Percentiles rank a stretch among this genome's conserved stretches.
Conservation (phyloP, 2,888 invertebrate species). For the Oxystoma pomonae region DNA sequence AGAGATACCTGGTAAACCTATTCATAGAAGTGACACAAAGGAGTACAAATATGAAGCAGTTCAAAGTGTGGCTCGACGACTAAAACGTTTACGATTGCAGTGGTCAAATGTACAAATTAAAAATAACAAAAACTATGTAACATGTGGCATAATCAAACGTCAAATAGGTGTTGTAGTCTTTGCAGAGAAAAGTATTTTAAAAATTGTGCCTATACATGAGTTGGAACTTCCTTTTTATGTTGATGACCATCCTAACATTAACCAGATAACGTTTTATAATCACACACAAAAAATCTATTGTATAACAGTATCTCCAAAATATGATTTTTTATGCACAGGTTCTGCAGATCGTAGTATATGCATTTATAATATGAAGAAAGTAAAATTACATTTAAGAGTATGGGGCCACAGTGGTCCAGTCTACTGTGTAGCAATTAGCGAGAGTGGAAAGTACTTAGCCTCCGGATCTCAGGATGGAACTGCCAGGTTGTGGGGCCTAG, state of each 20-base stretch:
- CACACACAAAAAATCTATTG: slow-evolving; percentile 41
- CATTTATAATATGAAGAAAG: slow-evolving; percentile 38
- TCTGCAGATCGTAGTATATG: slow-evolving; percentile 41
- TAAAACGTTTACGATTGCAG: slow-evolving; percentile 34
- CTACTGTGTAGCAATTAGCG: slow-evolving; percentile 79
- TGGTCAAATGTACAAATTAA: slow-evolving; percentile 36
- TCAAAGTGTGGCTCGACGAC: slow-evolving; percentile 30
- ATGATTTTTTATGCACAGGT: slow-evolving; percentile 37
- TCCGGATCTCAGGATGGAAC: slow-evolving; percentile 80
- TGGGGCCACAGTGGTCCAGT: slow-evolving; percentile 86
- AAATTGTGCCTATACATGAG: slow-evolving; percentile 35
- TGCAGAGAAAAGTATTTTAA: slow-evolving; percentile 38
- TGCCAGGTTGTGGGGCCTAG: slow-evolving; percentile 76
- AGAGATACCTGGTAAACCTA: slow-evolving; percentile 17
- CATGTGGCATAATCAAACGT: slow-evolving; percentile 40
- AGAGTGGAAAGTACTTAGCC: slow-evolving; percentile 64
- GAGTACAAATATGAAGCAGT: slow-evolving; percentile 33
- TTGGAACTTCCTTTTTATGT: slow-evolving; percentile 28
- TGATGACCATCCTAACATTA: slow-evolving; percentile 23
- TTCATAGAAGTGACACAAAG: slow-evolving; percentile 15
- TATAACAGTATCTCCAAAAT: slow-evolving; percentile 35
- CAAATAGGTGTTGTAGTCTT: slow-evolving; percentile 37
- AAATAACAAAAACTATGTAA: slow-evolving; percentile 37
- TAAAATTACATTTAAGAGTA: slow-evolving; percentile 37
- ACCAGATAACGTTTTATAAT: slow-evolving; percentile 34